These are phyloP conservation scores for Pangasianodon gigas DNA, from an alignment of 2,113 vertebrate species.

Conservation along the genomic window DNA sequence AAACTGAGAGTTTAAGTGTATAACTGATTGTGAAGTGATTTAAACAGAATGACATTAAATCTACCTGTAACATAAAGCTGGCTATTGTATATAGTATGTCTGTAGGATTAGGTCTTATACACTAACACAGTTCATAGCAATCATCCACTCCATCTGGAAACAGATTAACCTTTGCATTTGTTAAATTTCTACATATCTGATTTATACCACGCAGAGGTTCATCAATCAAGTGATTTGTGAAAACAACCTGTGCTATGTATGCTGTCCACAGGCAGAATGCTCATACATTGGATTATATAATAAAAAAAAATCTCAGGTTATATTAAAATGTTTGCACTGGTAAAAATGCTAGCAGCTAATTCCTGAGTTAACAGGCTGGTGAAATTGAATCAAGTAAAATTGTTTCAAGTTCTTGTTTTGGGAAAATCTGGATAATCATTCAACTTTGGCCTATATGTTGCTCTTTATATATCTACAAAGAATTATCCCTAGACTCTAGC, in stretches of 20 bases:
- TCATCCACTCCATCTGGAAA: not conserved
- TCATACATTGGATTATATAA: not conserved
- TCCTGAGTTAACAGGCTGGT: not conserved
- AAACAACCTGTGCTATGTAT: not conserved
- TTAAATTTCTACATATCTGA: not conserved
- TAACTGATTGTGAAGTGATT: not conserved
- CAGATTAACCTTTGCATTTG: slow-evolving; percentile 6
- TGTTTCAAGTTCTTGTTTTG: not conserved
- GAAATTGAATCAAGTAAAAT: not conserved
- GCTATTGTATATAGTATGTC: not conserved
- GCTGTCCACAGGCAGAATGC: not conserved
- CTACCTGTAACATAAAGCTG: slow-evolving; percentile 18
- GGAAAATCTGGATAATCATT: not conserved
- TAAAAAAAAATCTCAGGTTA: not conserved
- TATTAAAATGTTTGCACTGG: not conserved
- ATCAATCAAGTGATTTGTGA: slow-evolving; percentile 8
- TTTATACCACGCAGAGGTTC: not conserved
- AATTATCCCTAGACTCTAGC: not conserved
- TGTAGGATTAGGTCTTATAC: slow-evolving; percentile 25
- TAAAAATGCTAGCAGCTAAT: not conserved
- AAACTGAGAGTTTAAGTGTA: not conserved
- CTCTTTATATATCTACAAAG: not conserved
- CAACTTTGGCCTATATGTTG: not conserved
- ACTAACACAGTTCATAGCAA: not conserved
- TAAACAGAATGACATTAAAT: slow-evolving; percentile 5